Evolutionary conservation across 2,888 invertebrate genomes (phyloP).

Genomic region (Biston betularia): DNA sequence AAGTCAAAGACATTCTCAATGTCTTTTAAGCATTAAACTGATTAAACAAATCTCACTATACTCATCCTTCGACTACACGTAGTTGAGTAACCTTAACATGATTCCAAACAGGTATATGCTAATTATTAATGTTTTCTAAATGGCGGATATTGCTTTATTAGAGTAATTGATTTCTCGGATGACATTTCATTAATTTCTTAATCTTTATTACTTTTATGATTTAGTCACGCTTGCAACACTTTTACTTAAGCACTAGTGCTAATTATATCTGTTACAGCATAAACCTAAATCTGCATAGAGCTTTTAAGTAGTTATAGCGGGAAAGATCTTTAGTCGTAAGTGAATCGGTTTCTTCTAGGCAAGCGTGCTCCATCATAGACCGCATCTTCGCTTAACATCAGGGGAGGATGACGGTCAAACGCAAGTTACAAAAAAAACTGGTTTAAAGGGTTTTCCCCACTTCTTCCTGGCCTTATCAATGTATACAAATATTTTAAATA

Average conservation of each 20-base stretch:
- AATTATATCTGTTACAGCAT: slow-evolving; percentile 10
- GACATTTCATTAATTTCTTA: slow-evolving; percentile 42
- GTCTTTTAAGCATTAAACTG: too few species aligned
- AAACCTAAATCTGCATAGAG: not conserved
- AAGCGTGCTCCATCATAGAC: too few species aligned
- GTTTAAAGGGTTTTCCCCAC: too few species aligned
- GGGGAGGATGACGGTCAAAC: too few species aligned
- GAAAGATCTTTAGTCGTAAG: too few species aligned
- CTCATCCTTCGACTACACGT: not conserved
- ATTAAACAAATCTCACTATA: not conserved
- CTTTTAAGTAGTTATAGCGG: too few species aligned
- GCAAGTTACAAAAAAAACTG: too few species aligned
- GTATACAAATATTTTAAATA: too few species aligned
- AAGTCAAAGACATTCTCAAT: too few species aligned
- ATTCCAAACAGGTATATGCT: slow-evolving; percentile 23
- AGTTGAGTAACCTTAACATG: slow-evolving; percentile 37
- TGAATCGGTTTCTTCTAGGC: too few species aligned
- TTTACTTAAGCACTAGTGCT: slow-evolving; percentile 5
- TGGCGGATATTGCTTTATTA: slow-evolving; percentile 40
- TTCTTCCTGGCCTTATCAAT: too few species aligned
- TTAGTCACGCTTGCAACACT: slow-evolving; percentile 12
- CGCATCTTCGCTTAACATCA: too few species aligned
- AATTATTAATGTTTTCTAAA: slow-evolving; percentile 36
- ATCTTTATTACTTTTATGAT: slow-evolving; percentile 18
- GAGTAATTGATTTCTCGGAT: slow-evolving; percentile 41